Evolutionary conservation across 2,113 vertebrate genomes (phyloP).

Genomic region (Halichoerus grypus): DNA sequence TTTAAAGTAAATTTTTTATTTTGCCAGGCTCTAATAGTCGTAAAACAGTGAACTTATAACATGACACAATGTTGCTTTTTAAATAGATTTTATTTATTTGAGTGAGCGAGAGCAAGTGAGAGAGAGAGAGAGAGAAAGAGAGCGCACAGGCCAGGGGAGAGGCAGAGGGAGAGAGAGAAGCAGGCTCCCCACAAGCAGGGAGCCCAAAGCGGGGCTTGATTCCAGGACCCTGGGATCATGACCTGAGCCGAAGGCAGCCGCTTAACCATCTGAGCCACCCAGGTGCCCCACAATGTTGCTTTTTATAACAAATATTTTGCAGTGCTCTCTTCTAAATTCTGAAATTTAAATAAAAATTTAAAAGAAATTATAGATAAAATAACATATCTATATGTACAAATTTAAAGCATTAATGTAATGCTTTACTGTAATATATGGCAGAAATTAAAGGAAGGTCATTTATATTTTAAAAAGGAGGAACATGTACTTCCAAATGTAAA

Average conservation of each 20-base stretch:
- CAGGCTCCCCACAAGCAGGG: background rate
- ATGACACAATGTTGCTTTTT: background rate
- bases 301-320: constrained; percentile 53
- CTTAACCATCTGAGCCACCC: background rate
- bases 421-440: background rate
- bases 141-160: background rate
- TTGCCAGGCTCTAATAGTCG: background rate
- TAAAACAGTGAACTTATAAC: background rate
- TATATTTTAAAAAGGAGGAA: constrained; percentile 29
- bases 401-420: constrained; percentile 33
- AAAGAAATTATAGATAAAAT: background rate
- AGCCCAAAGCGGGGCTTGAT: background rate
- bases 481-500: background rate
- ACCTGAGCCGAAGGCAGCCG: too few species aligned
- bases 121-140: rapidly evolving
- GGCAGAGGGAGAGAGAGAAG: background rate
- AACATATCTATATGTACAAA: background rate
- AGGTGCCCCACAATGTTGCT: background rate
- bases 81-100: background rate
- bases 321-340: constrained; percentile 38
- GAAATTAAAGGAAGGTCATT: constrained; percentile 22
- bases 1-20: constrained; percentile 56
- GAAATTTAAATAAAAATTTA: background rate
- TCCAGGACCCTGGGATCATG: background rate
- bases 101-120: background rate